Evolutionary conservation across 53 echinoderm and acorn worm species (phyloP), one percentile per base, ranked within the genome.

Genomic region (Echinarachnius parma): DNA sequence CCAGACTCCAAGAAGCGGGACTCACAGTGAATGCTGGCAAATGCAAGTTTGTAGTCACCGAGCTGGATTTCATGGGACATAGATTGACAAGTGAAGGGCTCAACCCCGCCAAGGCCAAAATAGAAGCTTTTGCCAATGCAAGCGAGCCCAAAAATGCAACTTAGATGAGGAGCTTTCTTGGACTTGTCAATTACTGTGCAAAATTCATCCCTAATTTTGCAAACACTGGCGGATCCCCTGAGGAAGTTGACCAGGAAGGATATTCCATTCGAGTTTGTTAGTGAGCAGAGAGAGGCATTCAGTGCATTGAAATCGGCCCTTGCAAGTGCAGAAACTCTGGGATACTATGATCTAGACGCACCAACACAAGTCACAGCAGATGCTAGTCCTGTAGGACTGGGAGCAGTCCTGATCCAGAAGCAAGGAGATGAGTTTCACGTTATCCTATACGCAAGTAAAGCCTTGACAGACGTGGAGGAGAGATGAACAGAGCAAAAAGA

Each of bases 1-100:
- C 18, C 21, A 66, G 9, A 48, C 46, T 46, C 3, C 21, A 42
- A 24, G n/a, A 3, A 44, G 46, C 67, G 48, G 67, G 46, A 11
- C 36, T 66, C 27, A 66, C 67, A 23, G 22, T 66, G 36, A 66
- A 66, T 27, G 25, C 26, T 10, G 46, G 48, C 21, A 42, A 66
- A 28, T 66, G 67, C 48, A 3, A 66, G 27, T 66, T 66, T 45
- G 28, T 8, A 3, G 24, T 42, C n/a, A 5, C 45, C 5, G 67
- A 66, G 67, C 4, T 66, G 45, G 28, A 20, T 27, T 66, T 66
- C 48, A 66, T 66, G 46, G 67, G 46, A 46, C 67, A 66, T 48
- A 45, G 21, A 24, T 10, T 66, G 5, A 23, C 67, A 5, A 18
- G 48, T 9, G 28, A 23, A 19, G 67, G 67, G 8, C 32, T 66